These are phyloP conservation scores for Agrotis segetum DNA, from an alignment of 2,888 invertebrate species.

Conservation along the genomic window DNA sequence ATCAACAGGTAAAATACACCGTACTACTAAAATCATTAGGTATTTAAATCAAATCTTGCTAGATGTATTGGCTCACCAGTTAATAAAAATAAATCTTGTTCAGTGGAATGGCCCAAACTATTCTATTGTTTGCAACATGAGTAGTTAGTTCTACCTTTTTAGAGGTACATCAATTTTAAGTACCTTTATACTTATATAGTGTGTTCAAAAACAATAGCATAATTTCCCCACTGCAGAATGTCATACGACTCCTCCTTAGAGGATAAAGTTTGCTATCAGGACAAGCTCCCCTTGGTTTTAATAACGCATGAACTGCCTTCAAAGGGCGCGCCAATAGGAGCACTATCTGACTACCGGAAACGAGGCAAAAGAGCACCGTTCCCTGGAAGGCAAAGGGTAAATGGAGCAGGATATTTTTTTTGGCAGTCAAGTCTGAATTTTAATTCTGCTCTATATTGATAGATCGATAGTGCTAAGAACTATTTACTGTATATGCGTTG, in stretches of 20 bases:
- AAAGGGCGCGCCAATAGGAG: no score
- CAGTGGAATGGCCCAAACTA: neutral
- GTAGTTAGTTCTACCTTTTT: constrained; percentile 1
- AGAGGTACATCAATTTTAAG: neutral
- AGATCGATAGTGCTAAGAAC: neutral
- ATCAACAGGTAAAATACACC: neutral
- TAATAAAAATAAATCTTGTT: neutral
- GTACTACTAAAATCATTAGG: neutral
- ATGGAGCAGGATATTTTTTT: no score
- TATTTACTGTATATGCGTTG: constrained; percentile 7
- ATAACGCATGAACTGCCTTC: no score
- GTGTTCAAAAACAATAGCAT: neutral
- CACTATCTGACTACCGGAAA: no score
- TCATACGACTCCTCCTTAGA: neutral
- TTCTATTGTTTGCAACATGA: constrained; percentile 7
- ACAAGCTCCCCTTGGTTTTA: no score
- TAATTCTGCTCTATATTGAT: no score
- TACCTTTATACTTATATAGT: neutral
- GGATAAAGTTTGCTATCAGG: no score
- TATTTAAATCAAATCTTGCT: neutral
- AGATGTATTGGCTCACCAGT: constrained; percentile 1
- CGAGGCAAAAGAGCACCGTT: no score
- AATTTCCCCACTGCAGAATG: neutral
- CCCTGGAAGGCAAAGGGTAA: no score
- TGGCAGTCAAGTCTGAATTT: no score